A percentile compares a stretch with the other conserved stretches of the same genome.
phyloP scores from a whole-genome alignment of 23 tunicate genomes.

The Trididemnum clinides region DNA sequence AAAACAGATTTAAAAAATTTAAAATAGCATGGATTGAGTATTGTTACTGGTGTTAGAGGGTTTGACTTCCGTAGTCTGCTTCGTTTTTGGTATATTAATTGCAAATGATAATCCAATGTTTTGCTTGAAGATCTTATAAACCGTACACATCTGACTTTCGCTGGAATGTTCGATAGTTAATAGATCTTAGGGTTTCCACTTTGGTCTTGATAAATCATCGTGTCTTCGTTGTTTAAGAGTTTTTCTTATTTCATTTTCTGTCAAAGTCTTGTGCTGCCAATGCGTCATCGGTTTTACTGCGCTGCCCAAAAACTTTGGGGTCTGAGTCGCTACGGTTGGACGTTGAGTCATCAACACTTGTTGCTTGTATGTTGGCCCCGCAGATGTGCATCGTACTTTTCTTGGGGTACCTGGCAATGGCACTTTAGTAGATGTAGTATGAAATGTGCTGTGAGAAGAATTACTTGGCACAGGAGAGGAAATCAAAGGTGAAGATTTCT shows the following conservation, averaged over 20 bases:
- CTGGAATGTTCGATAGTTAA: too few relatives aligned
- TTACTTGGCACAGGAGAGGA: constrained; percentile 51
- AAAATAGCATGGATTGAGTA: too few relatives aligned
- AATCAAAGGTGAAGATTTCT: constrained; percentile 33
- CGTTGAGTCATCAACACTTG: neutral
- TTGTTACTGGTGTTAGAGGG: too few relatives aligned
- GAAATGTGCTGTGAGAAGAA: constrained; percentile 25
- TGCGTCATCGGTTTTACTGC: constrained; percentile 44
- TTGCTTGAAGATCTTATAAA: too few relatives aligned
- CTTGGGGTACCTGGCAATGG: neutral
- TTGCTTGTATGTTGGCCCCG: neutral
- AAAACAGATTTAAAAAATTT: too few relatives aligned
- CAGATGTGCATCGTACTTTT: neutral
- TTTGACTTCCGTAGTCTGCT: too few relatives aligned
- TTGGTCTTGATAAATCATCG: constrained; percentile 34
- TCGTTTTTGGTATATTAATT: too few relatives aligned
- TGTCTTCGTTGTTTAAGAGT: constrained; percentile 37
- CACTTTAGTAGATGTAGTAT: neutral
- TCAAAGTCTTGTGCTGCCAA: constrained; percentile 54
- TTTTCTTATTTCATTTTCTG: constrained; percentile 67
- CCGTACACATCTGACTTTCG: too few relatives aligned
- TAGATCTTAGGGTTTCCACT: constrained; percentile 87
- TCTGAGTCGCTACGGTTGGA: constrained; percentile 57
- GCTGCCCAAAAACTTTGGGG: constrained; percentile 66
- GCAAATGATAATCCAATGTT: too few relatives aligned